Conservation (phyloP, 1,140 invertebrate genomes). For the Theocolax elegans region DNA sequence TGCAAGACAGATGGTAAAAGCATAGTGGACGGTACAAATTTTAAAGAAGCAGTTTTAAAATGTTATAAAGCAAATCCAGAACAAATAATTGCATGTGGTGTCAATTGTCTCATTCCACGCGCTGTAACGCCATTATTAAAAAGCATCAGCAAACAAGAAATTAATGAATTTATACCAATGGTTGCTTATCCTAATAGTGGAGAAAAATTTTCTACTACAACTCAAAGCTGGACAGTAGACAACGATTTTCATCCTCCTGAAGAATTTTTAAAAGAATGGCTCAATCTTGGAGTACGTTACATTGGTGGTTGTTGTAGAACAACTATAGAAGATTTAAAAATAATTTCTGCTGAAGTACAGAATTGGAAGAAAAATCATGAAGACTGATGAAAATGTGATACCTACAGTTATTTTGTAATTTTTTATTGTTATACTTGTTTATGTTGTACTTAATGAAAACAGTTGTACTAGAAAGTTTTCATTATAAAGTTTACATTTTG, state of each 20-base stretch:
- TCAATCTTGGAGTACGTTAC: constrained; percentile 76
- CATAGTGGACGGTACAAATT: constrained; percentile 80
- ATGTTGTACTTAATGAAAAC: too few species aligned
- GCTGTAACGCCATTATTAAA: constrained; percentile 70
- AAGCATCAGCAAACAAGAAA: constrained; percentile 60
- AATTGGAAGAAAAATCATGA: constrained; percentile 45
- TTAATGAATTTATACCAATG: constrained; percentile 63
- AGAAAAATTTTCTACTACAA: constrained; percentile 68
- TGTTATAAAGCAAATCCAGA: constrained; percentile 74
- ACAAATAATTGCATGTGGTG: constrained; percentile 83
- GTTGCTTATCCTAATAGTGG: constrained; percentile 83
- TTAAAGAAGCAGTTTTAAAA: constrained; percentile 71
- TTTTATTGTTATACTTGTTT: too few species aligned
- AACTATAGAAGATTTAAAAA: constrained; percentile 73
- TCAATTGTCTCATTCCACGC: constrained; percentile 85
- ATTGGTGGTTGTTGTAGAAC: constrained; percentile 86
- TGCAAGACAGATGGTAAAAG: constrained; percentile 77
- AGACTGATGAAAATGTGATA: too few species aligned
- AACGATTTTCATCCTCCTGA: constrained; percentile 69
- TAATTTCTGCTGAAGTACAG: constrained; percentile 65
- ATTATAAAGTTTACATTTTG: too few species aligned
- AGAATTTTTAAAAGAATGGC: constrained; percentile 76
- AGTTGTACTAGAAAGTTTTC: too few species aligned
- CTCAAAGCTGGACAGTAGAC: constrained; percentile 70
- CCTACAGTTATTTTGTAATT: too few species aligned